phyloP scores from a whole-genome alignment of 2,797 vertebrate genomes.

The Sylvilagus floridanus region DNA sequence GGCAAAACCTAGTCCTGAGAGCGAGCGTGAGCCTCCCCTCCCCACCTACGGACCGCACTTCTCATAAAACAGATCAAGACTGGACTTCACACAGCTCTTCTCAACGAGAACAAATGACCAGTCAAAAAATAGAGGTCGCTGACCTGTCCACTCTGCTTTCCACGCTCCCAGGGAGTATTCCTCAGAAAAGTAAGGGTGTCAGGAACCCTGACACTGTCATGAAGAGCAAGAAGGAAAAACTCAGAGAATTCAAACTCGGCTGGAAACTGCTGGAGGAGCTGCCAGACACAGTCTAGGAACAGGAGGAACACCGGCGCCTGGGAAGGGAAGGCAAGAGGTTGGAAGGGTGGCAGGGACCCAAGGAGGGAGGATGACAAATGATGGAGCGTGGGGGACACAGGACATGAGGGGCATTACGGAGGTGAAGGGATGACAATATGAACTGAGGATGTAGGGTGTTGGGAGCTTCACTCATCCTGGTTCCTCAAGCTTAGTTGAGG shows the following conservation, averaged over 20 bases:
- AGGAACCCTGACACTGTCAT: constrained; percentile 93
- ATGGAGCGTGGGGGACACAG: not conserved
- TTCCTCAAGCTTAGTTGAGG: not conserved
- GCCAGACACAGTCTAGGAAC: constrained; percentile 97
- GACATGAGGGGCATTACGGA: not conserved
- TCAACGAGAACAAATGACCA: not conserved
- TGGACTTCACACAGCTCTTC: constrained; percentile 3
- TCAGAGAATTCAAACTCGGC: constrained; percentile 94
- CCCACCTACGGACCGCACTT: not conserved
- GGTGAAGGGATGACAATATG: not conserved
- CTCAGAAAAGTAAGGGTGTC: constrained; percentile 94
- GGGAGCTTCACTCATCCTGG: not conserved
- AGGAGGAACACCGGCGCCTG: constrained; percentile 96
- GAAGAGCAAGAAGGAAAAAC: constrained; percentile 93
- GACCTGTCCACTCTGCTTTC: constrained; percentile 78
- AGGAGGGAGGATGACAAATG: not conserved
- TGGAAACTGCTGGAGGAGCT: constrained; percentile 94
- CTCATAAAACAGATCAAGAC: constrained; percentile 42
- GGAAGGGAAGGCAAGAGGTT: not conserved
- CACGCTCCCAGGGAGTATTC: constrained; percentile 93
- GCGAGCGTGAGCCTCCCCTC: not conserved
- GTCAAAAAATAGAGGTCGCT: constrained; percentile 10
- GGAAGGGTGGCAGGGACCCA: not conserved
- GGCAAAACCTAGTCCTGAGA: constrained; percentile 16
- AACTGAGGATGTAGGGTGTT: rapidly evolving